Evolutionary conservation across 2,888 invertebrate species (phyloP).

Genomic region (Tanypteryx hageni): DNA sequence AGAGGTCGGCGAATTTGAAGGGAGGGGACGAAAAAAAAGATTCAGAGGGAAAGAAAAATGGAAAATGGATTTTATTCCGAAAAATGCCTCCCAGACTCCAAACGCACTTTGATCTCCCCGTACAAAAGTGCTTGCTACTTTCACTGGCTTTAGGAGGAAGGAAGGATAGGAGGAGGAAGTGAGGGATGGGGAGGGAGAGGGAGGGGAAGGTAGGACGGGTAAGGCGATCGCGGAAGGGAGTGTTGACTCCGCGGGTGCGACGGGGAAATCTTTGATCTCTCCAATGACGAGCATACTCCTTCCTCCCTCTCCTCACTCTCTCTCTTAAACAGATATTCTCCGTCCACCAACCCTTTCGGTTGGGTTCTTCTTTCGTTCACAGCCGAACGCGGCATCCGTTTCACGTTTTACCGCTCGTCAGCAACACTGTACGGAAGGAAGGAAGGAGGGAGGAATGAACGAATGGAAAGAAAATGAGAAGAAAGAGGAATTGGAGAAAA

Average conservation of each 20-base stretch:
- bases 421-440: neutral
- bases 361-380: neutral
- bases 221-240: conserved; percentile 70
- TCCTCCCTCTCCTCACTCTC: neutral
- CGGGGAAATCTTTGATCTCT: conserved; percentile 30
- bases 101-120: neutral
- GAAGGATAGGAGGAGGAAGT: conserved; percentile 70
- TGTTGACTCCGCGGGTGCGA: neutral
- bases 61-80: conserved; percentile 68
- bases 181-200: conserved; percentile 70
- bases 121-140: conserved; percentile 23
- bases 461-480: neutral
- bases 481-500: neutral
- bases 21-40: neutral
- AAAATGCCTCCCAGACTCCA: conserved; percentile 3
- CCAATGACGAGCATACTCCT: neutral
- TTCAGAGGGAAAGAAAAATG: no score
- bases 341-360: neutral
- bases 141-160: neutral
- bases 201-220: conserved; percentile 71
- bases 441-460: neutral
- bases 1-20: neutral
- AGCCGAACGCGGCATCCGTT: neutral
- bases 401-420: neutral
- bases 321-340: neutral